Evolutionary conservation across 2,113 vertebrate genomes (phyloP), one percentile per base, ranked within the genome.

Genomic region (Vombatus ursinus): DNA sequence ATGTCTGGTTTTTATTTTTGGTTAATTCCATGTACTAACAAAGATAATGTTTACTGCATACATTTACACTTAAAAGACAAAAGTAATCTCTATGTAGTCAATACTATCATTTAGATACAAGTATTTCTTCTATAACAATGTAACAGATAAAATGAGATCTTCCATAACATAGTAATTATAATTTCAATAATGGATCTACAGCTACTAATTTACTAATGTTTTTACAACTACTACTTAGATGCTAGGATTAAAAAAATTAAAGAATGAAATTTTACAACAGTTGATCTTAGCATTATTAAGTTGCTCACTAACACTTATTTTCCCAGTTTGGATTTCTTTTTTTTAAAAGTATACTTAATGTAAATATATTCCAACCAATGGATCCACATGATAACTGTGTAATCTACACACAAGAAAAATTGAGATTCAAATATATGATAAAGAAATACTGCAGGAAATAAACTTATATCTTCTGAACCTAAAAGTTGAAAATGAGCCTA

Each of bases 1-100:
- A n/a, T 53, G 57, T 95, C 97, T 94, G 92, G 92, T 93, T 95
- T 97, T 97, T 96, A 97, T 95, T 95, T 94, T 97, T 94, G 92
- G 94, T 96, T 95, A 96, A 96, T 97, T 93, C 91, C 94, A 10
- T 49, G 25, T 94, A 90, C 84, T 19, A 11, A 90, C 28, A 95
- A n/a, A 95, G 90, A 94, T 97, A 95, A 95, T 93, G 57, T 95
- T 52, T 68, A 37, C 50, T 52, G 57, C 93, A 95, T 84, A 96
- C 54, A 91, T 37, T 96, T 91, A 93, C 7, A 26, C 44, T 93
- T 90, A 61, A 23, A 95, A 95, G 95, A 77, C 12, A 26, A 24
- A 90, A 24, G 49, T 48, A 50, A 50, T 93, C 91, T 94, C 92
- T 92, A 37, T 84, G 19, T 90, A 52, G 50, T 93, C 54, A 91